Evolutionary conservation across 2,888 invertebrate genomes (phyloP).

Genomic region (Drosophila putrida): DNA sequence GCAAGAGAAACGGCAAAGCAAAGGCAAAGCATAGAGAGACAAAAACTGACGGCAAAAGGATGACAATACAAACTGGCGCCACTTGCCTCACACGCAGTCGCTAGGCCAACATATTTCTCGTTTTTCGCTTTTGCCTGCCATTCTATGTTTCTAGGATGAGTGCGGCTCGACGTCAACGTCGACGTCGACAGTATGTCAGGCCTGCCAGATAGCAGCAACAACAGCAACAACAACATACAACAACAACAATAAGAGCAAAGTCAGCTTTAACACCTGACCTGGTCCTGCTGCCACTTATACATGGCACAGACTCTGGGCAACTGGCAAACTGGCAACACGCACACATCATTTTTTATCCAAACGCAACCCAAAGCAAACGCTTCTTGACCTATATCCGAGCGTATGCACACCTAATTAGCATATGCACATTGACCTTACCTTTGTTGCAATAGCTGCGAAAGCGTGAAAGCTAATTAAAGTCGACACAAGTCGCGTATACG

Average conservation of each 20-base stretch:
- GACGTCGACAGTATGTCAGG: constrained; percentile 68
- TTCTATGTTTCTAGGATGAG: constrained; percentile 47
- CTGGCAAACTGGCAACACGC: constrained; percentile 49
- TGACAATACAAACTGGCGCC: constrained; percentile 80
- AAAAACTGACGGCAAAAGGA: constrained; percentile 68
- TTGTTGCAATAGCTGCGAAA: constrained; percentile 16
- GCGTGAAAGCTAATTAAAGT: constrained; percentile 63
- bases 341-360: constrained; percentile 71
- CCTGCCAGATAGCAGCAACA: constrained; percentile 24
- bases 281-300: constrained; percentile 30
- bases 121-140: constrained; percentile 20
- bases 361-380: constrained; percentile 12
- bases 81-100: constrained; percentile 76
- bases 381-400: constrained; percentile 64
- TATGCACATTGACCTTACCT: constrained; percentile 70
- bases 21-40: constrained; percentile 46
- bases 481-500: constrained; percentile 40
- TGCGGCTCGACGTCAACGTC: constrained; percentile 56
- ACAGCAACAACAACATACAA: constrained; percentile 22
- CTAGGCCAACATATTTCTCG: constrained; percentile 68
- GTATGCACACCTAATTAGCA: constrained; percentile 46
- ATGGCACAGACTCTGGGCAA: constrained; percentile 16
- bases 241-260: constrained; percentile 35
- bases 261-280: constrained; percentile 69
- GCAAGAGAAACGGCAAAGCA: constrained; percentile 48